Evolutionary conservation across 2,113 vertebrate species (phyloP), one percentile per base, ranked within the genome.

Genomic region (Saguinus imperator): DNA sequence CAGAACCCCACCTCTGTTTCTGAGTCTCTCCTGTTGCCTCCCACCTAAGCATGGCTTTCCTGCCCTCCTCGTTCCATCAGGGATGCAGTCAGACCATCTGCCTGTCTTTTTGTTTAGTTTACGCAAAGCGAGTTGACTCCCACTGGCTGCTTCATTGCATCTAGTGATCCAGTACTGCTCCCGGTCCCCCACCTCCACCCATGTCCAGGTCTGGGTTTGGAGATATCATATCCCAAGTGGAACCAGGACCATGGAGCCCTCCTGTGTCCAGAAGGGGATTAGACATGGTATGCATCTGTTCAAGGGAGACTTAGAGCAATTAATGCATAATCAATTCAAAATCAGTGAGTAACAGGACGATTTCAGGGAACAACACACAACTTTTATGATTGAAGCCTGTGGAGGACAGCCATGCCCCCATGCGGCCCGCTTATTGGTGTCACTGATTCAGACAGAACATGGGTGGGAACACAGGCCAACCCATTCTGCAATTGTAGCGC

Each of bases 141-240:
- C 73, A 45, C 4, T 58, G 32, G 27, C 55, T 43, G 21, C 43
- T 76, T 45, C n/a, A 8, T 27, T 32, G 40, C 29, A 17, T 25
- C 72, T 29, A 4, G 29, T 6, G 58, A 52, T n/a, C 27, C 2
- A 43, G 21, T 5, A 32, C 37, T 12, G 17, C 13, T 45, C 10
- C 13, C 29, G 10, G 18, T 0, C 14, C 9, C 25, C 40, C 6
- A 0, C 35, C 2, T 10, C 17, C 5, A 17, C 16, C 27, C 3
- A 4, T 25, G 2, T 40, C 66, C 12, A 35, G 61, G 12, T 29
- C 48, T 81, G 35, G 32, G 37, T 86, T 40, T 18, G 25, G 16
- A 48, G 43, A 90, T 5, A 1, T 87, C n/a, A 12, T 32, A 52
- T 16, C n/a, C 57, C 52, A n/a, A 80, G 29, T 40, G 32, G 55